A percentile compares a stretch with the other conserved stretches of the same genome.
phyloP scores from a whole-genome alignment of 2,797 vertebrate species.

The Paedocypris micromegethes region DNA sequence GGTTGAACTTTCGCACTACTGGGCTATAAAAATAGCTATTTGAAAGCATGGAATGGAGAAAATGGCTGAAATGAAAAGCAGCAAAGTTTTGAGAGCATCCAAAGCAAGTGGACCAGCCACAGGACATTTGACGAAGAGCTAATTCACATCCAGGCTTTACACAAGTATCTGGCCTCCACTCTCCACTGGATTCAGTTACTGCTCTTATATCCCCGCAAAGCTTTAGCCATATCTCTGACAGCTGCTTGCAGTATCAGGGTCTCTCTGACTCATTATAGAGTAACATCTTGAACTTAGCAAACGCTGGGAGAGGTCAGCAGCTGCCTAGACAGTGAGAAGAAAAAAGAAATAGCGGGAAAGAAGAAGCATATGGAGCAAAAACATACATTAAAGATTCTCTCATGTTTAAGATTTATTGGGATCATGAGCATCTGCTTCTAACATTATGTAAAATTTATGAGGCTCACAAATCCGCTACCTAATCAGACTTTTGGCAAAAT shows the following conservation, averaged over 20 bases:
- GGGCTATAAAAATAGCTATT: too few relatives aligned
- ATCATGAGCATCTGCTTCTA: conserved; percentile 6
- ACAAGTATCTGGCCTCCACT: conserved; percentile 31
- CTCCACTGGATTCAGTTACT: conserved; percentile 52
- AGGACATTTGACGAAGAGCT: conserved; percentile 17
- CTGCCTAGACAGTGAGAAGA: conserved; percentile 62
- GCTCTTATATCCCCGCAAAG: conserved; percentile 25
- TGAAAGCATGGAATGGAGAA: too few relatives aligned
- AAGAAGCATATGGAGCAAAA: conserved; percentile 40
- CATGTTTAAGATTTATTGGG: conserved; percentile 9
- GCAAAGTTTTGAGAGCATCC: too few relatives aligned
- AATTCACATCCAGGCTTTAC: neutral
- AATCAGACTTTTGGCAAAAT: too few relatives aligned
- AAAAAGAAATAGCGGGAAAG: conserved; percentile 52
- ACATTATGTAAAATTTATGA: too few relatives aligned
- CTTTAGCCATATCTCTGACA: conserved; percentile 62
- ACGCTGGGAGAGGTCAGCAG: conserved; percentile 63
- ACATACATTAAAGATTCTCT: conserved; percentile 33
- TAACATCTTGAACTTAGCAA: conserved; percentile 41
- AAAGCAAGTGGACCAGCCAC: conserved; percentile 3
- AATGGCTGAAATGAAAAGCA: too few relatives aligned
- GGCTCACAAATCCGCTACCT: too few relatives aligned
- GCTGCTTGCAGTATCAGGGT: conserved; percentile 62
- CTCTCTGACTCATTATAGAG: conserved; percentile 9
- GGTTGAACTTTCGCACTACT: conserved; percentile 45